These are phyloP conservation scores for Furnarius figulus DNA, from an alignment of 2,113 vertebrate species.

Conservation along the genomic window DNA sequence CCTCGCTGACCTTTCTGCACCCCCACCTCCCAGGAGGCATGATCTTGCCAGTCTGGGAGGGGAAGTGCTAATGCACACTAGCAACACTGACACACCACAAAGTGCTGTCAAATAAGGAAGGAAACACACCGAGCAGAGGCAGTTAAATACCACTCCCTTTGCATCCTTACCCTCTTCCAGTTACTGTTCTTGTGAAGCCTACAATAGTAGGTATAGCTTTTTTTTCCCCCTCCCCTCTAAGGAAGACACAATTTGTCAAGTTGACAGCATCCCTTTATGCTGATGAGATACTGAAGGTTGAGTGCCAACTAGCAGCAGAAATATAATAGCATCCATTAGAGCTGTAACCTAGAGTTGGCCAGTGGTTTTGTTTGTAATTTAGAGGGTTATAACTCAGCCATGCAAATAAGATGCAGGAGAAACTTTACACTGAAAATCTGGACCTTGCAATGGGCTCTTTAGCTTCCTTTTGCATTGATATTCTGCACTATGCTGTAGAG, in stretches of 20 bases:
- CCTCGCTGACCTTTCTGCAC: not conserved
- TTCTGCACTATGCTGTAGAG: not conserved
- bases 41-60: not conserved
- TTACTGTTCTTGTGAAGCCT: not conserved
- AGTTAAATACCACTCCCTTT: not conserved
- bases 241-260: constrained; percentile 35
- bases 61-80: not conserved
- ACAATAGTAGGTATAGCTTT: not conserved
- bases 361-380: constrained; percentile 41
- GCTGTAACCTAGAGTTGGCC: constrained; percentile 39
- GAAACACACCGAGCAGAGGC: not conserved
- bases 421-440: not conserved
- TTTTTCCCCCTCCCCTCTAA: rapidly evolving
- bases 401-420: constrained; percentile 22
- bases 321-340: constrained; percentile 54
- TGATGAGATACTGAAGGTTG: constrained; percentile 31
- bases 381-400: constrained; percentile 34
- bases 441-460: not conserved
- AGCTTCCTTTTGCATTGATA: not conserved
- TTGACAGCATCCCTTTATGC: constrained; percentile 54
- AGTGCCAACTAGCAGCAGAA: constrained; percentile 39
- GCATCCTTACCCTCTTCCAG: not conserved
- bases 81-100: not conserved
- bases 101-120: not conserved
- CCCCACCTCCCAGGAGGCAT: not conserved